Evolutionary conservation across 2,797 vertebrate genomes (phyloP), one percentile per base, ranked within the genome.

Genomic region (Rhadinocentrus ornatus): DNA sequence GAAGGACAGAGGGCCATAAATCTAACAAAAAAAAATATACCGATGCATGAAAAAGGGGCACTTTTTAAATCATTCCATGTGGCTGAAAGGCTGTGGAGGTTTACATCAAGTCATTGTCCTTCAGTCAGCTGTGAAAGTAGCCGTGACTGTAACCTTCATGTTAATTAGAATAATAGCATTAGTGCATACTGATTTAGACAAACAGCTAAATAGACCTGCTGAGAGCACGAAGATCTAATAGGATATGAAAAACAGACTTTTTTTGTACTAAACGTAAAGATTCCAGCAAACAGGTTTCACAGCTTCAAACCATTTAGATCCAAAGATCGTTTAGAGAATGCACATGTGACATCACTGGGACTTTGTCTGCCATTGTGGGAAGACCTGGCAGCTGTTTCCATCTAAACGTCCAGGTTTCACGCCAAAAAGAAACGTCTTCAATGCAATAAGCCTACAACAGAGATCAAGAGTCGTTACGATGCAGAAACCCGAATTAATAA

Each of bases 111-210:
- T 37, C 57, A 46, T 27, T 8, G 37, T 61, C 63, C 62, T 46
- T 73, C 63, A 58, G 44, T 55, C 44, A 37, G 0, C 32, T 16
- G 61, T 50, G 39, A 58, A 57, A 71, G 34, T 35, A 50, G 9
- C 35, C 13, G 13, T 58, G 56, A 31, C 26, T 44, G 46, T 34
- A 52, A 59, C 46, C 55, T 32, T 72, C 7, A 20, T 61, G 0
- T 62, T 53, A 37, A 65, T 59, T 26, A 41, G 5, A 41, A 39
- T n/a, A 0, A 16, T 9, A 57, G 37, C 55, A 65, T 59, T 0
- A 35, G 18, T 35, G 39, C 22, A 24, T 27, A 26, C 18, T 50
- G 24, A 29, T 54, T 44, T 0, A 68, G 44, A 37, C 26, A 26
- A 1, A n/a, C 31, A 59, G 44, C 6, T 46, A 8, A 46, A 46